A percentile compares a stretch with the other conserved stretches of the same genome.
phyloP scores from a whole-genome alignment of 2,113 vertebrate genomes.

The Takifugu bimaculatus region DNA sequence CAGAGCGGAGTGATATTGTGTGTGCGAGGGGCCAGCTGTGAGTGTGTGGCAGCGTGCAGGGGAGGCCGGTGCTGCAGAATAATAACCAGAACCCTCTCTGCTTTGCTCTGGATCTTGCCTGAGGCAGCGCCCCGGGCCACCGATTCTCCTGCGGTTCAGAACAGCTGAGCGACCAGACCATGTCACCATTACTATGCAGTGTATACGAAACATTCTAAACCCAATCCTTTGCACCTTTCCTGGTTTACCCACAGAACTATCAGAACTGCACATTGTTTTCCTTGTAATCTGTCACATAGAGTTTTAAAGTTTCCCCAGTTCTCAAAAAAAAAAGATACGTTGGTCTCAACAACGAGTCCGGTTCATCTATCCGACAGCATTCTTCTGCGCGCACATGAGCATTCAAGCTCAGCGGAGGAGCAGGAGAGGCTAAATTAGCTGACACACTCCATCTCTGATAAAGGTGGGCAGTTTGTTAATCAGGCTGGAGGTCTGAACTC shows the following conservation, averaged over 20 bases:
- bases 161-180: slow-evolving; percentile 63
- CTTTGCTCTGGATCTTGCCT: slow-evolving; percentile 58
- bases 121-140: slow-evolving; percentile 59
- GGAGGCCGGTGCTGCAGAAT: slow-evolving; percentile 47
- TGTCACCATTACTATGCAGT: slow-evolving; percentile 48
- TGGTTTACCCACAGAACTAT: slow-evolving; percentile 30
- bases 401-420: slow-evolving; percentile 51
- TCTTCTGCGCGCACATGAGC: slow-evolving; percentile 63
- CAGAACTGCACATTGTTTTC: slow-evolving; percentile 15
- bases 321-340: too few species aligned
- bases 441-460: slow-evolving; percentile 65
- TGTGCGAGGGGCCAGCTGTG: slow-evolving; percentile 49
- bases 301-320: not conserved
- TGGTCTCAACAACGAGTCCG: too few species aligned
- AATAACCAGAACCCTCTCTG: slow-evolving; percentile 49
- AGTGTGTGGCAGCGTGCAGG: slow-evolving; percentile 21
- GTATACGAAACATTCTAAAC: slow-evolving; percentile 38
- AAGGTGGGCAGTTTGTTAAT: slow-evolving; percentile 72
- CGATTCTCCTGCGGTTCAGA: slow-evolving; percentile 55
- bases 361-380: not conserved
- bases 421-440: slow-evolving; percentile 72
- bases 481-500: slow-evolving; percentile 60
- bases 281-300: not conserved
- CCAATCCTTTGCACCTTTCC: slow-evolving; percentile 43
- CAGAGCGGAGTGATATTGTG: slow-evolving; percentile 19